Evolutionary conservation across 2,888 invertebrate genomes (phyloP), one percentile per base, ranked within the genome.

Genomic region (Drosophila seclusa): DNA sequence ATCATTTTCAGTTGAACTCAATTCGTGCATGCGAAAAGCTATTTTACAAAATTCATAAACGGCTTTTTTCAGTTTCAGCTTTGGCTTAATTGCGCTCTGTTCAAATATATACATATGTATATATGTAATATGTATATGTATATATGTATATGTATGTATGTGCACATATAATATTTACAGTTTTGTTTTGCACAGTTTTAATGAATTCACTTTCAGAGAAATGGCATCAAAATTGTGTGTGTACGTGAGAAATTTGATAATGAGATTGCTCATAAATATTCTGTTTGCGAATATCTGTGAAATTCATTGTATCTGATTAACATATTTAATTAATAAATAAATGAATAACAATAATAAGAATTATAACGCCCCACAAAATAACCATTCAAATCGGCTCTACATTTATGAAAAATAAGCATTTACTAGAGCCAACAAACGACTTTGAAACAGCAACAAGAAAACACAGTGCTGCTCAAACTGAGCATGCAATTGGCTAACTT

Each of bases 41-140:
- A n/a, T 38, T 55, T 13, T 16, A 45, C 7, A 24, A 54, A 16
- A 36, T 53, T 16, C 29, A 53, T 60, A 29, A 60, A 11, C 13
- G 27, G 4, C 4, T 53, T 18, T 38, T 29, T 18, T 24, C 24
- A 16, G 18, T 21, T 29, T n/a, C 21, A 29, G 27, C 36, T 29
- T 61, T 18, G 18, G 38, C 29, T 38, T 21, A 24, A 31, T 24
- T 40, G 31, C 3, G 21, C 29, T 16, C 27, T 8, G 10, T 24
- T 58, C 6, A 58, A 24, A 31, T 13, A 24, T 24, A 5, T 34
- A 13, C 8, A 16, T 16, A 49, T 18, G 11, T 50, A 10, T 32
- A 2, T n/a, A 1, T 38, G 7, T 7, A 29, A 7, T 7, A 7
- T 29, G 29, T 29, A 29, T 18, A n/a, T 42, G 0, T 10, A 2